Evolutionary conservation across 2,113 vertebrate species (phyloP).

Genomic region (Zootoca vivipara): DNA sequence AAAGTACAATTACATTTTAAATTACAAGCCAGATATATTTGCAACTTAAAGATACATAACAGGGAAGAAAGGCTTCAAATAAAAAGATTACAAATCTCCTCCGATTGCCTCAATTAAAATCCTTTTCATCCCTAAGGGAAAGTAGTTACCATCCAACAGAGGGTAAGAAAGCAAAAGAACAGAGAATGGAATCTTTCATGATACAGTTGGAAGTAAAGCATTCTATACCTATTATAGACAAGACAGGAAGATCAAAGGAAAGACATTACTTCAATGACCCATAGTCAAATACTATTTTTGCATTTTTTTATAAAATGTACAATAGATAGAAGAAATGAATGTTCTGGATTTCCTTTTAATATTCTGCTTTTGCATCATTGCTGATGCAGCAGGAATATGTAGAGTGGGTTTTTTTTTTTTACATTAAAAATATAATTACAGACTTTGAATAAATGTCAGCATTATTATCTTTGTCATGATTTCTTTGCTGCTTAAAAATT

Average conservation of each 20-base stretch:
- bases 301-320: conserved; percentile 28
- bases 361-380: conserved; percentile 45
- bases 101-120: conserved; percentile 81
- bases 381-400: conserved; percentile 34
- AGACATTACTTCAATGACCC: conserved; percentile 44
- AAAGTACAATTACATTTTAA: conserved; percentile 78
- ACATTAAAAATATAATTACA: conserved; percentile 55
- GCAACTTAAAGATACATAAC: conserved; percentile 66
- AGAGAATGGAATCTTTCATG: conserved; percentile 48
- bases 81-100: conserved; percentile 71
- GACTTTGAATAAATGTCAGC: conserved; percentile 62
- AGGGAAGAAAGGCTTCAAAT: conserved; percentile 68
- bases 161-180: conserved; percentile 46
- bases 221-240: conserved; percentile 45
- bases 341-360: neutral
- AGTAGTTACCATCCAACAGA: conserved; percentile 40
- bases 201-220: conserved; percentile 50
- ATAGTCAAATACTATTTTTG: conserved; percentile 34
- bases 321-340: neutral
- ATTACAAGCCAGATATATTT: conserved; percentile 74
- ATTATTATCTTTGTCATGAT: conserved; percentile 59
- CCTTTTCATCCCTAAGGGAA: conserved; percentile 74
- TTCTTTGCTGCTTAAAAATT: conserved; percentile 57
- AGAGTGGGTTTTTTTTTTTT: conserved; percentile 54
- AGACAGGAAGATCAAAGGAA: conserved; percentile 64